These are phyloP conservation scores for Corythornis vintsioides DNA, from an alignment of 2,113 vertebrate species.

Conservation along the genomic window DNA sequence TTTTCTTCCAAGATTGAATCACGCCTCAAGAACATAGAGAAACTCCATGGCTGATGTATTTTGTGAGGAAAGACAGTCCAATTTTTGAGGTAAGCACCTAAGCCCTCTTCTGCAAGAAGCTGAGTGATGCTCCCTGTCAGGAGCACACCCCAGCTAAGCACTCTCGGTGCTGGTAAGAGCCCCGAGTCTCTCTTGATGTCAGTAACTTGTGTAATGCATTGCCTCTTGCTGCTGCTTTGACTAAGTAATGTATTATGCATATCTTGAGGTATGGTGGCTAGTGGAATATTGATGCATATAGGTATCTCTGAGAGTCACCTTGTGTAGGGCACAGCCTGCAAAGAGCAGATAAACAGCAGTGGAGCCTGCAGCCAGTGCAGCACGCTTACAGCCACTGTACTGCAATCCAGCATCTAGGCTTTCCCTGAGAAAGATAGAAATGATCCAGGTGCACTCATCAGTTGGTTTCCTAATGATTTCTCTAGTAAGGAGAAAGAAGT, in stretches of 20 bases:
- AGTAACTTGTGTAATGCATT: not conserved
- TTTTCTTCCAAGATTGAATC: not conserved
- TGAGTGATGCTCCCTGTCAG: slow-evolving; percentile 8
- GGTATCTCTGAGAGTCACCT: slow-evolving; percentile 16
- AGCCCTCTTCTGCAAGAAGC: not conserved
- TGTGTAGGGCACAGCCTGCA: not conserved
- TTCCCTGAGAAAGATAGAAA: not conserved
- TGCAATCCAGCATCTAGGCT: not conserved
- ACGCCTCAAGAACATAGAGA: not conserved
- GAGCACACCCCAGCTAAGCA: not conserved
- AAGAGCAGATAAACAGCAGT: slow-evolving; percentile 26
- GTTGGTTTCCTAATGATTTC: not conserved
- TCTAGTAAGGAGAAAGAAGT: not conserved
- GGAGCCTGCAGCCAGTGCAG: not conserved
- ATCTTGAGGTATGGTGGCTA: not conserved
- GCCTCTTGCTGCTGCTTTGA: not conserved
- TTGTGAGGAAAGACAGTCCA: not conserved
- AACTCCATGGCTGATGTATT: not conserved
- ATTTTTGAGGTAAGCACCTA: not conserved
- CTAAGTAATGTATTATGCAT: slow-evolving; percentile 20
- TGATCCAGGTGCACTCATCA: not conserved
- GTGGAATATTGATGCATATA: slow-evolving; percentile 19
- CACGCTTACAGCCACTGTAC: not conserved
- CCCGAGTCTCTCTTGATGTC: not conserved
- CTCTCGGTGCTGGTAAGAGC: not conserved